These are phyloP conservation scores for Thaumetopoea pityocampa DNA, from an alignment of 1,140 invertebrate genomes.

Conservation along the genomic window DNA sequence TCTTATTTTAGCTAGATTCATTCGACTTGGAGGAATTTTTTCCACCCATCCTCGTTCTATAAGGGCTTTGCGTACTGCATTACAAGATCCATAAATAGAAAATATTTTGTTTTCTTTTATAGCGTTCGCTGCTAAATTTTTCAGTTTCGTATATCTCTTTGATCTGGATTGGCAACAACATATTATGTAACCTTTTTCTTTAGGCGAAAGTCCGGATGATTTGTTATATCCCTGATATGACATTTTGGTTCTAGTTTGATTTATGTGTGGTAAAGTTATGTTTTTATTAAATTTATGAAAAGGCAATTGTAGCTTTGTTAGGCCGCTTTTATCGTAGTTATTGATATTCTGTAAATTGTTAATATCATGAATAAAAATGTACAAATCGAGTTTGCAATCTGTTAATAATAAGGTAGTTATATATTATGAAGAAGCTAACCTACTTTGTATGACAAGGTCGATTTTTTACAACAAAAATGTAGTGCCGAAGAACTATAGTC, in stretches of 20 bases:
- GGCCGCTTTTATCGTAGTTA: neutral
- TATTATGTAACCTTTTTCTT: conserved; percentile 56
- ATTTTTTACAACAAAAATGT: too few relatives aligned
- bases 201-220: conserved; percentile 39
- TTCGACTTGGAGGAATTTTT: conserved; percentile 67
- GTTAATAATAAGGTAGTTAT: too few relatives aligned
- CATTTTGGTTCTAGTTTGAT: conserved; percentile 14
- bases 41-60: conserved; percentile 78
- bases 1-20: conserved; percentile 52
- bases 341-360: neutral
- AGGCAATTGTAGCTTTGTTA: neutral
- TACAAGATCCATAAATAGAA: conserved; percentile 60
- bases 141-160: conserved; percentile 40
- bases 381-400: too few relatives aligned
- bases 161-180: conserved; percentile 44
- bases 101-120: conserved; percentile 63
- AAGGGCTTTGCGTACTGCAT: conserved; percentile 70
- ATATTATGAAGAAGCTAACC: too few relatives aligned
- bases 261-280: conserved; percentile 6
- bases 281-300: too few relatives aligned
- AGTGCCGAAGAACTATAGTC: too few relatives aligned
- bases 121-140: conserved; percentile 44
- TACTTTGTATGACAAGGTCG: too few relatives aligned
- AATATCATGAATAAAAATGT: too few relatives aligned
- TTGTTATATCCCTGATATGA: conserved; percentile 21